Evolutionary conservation across 2,888 invertebrate genomes (phyloP).

Genomic region (Encarsia formosa): DNA sequence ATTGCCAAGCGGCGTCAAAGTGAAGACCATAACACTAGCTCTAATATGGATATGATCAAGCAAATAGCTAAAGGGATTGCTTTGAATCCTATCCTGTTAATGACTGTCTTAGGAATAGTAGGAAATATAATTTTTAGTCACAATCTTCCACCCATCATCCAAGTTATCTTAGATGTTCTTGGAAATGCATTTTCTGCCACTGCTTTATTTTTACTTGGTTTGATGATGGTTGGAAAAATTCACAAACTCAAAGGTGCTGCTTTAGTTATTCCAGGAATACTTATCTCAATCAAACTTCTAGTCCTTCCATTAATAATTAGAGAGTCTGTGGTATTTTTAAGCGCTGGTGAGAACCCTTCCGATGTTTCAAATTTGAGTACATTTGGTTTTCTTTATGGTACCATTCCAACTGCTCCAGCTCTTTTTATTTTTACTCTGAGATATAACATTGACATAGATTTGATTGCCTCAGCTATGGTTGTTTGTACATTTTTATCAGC

Average conservation of each 20-base stretch:
- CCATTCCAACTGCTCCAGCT: constrained; percentile 93
- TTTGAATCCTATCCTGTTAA: constrained; percentile 84
- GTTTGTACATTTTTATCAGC: constrained; percentile 91
- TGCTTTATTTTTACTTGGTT: constrained; percentile 84
- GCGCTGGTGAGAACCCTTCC: constrained; percentile 65
- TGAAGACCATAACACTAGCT: constrained; percentile 26
- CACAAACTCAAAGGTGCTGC: constrained; percentile 73
- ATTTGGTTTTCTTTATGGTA: constrained; percentile 93
- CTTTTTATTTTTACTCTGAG: constrained; percentile 90
- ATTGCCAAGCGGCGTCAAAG: constrained; percentile 58
- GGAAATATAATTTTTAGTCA: constrained; percentile 80
- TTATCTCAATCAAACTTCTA: constrained; percentile 86
- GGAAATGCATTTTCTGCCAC: constrained; percentile 88
- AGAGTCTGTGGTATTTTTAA: constrained; percentile 75
- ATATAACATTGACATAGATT: constrained; percentile 79
- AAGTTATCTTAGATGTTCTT: constrained; percentile 72
- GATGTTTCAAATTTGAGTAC: constrained; percentile 81
- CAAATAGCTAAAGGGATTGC: constrained; percentile 65
- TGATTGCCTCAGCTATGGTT: constrained; percentile 93
- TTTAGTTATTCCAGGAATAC: constrained; percentile 76
- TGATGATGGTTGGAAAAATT: constrained; percentile 89
- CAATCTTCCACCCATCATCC: constrained; percentile 69
- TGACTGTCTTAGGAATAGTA: constrained; percentile 86
- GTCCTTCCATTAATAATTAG: constrained; percentile 80
- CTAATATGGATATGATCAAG: constrained; percentile 35